These are phyloP conservation scores for Ciconia nigra DNA, from an alignment of 2,797 vertebrate genomes.

Conservation along the genomic window DNA sequence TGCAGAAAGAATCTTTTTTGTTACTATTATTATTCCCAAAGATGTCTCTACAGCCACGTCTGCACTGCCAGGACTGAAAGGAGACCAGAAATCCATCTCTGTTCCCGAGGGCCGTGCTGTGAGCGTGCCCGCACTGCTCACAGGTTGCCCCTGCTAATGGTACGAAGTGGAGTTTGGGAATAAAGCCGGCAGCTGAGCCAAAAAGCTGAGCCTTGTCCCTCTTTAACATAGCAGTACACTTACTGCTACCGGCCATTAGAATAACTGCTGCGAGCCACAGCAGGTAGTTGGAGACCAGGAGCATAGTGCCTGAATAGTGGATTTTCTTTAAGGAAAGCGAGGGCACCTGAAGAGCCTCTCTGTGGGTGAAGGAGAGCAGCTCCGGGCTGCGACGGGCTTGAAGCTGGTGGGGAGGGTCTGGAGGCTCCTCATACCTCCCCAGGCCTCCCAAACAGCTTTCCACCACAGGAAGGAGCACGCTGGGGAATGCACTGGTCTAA, in stretches of 20 bases:
- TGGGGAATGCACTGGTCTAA: not conserved
- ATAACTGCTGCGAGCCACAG: not conserved
- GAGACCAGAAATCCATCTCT: not conserved
- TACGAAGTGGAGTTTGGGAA: not conserved
- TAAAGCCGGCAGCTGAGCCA: not conserved
- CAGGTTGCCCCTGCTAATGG: not conserved
- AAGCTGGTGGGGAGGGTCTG: not conserved
- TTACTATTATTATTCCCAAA: not conserved
- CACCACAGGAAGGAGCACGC: not conserved
- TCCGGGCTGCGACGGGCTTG: not conserved
- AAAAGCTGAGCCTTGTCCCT: not conserved
- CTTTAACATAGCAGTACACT: accelerated
- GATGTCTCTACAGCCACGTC: not conserved
- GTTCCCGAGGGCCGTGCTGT: accelerated
- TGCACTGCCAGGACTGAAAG: not conserved
- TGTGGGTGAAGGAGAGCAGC: not conserved
- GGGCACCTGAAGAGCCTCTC: not conserved
- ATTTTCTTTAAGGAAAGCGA: not conserved
- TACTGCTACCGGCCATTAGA: not conserved
- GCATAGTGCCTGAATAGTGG: not conserved
- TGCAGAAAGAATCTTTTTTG: not conserved
- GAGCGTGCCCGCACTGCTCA: accelerated
- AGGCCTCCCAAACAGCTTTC: not conserved
- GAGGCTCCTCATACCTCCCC: not conserved
- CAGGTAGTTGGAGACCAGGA: not conserved